Evolutionary conservation across 2,113 vertebrate species (phyloP).

Genomic region (Todiramphus chloris): DNA sequence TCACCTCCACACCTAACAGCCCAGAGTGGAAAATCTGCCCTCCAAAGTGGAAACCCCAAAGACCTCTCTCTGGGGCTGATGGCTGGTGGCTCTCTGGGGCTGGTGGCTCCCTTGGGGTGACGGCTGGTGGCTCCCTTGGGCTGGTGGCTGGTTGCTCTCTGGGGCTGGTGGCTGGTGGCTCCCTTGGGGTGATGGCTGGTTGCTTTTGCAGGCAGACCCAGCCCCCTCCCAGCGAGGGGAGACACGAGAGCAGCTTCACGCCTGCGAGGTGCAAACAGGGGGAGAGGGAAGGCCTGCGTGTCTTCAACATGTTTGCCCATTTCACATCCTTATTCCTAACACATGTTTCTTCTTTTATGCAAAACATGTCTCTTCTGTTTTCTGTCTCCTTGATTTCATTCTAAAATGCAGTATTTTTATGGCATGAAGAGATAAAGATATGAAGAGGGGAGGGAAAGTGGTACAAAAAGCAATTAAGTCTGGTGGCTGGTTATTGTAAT

Average conservation of each 20-base stretch:
- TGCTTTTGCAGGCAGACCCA: background rate
- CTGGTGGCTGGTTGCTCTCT: too few species aligned
- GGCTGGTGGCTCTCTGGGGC: background rate
- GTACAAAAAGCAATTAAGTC: constrained; percentile 43
- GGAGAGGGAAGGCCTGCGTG: background rate
- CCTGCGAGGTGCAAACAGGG: background rate
- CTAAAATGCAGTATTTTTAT: constrained; percentile 66
- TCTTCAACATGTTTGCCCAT: constrained; percentile 60
- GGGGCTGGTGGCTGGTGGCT: too few species aligned
- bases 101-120: too few species aligned
- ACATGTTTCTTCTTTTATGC: constrained; percentile 70
- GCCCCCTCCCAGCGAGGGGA: background rate
- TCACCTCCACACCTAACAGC: background rate
- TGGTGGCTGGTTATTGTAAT: constrained; percentile 30
- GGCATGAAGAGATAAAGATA: constrained; percentile 53
- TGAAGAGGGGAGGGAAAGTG: constrained; percentile 47
- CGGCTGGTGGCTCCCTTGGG: too few species aligned
- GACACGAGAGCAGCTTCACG: background rate
- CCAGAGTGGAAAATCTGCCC: background rate
- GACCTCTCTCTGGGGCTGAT: background rate
- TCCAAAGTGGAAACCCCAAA: background rate
- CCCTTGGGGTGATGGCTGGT: too few species aligned
- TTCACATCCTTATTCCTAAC: constrained; percentile 59
- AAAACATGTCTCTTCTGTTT: constrained; percentile 72
- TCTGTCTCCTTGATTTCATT: constrained; percentile 73